Conservation (phyloP, 2,797 vertebrate species). For the Bovichtus variegatus region DNA sequence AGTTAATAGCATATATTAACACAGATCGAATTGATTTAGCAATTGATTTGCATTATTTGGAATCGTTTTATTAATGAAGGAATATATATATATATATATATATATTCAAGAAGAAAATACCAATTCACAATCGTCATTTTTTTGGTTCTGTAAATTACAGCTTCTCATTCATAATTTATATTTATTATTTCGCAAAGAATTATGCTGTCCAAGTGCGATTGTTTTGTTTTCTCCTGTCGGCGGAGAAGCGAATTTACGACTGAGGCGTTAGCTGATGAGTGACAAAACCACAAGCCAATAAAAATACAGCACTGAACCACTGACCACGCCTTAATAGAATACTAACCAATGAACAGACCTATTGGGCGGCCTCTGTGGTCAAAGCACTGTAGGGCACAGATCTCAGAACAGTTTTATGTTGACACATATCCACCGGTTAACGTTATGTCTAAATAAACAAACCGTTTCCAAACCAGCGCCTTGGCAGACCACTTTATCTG, state of each 20-base stretch:
- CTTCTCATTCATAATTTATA: background rate
- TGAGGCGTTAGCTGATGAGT: slow-evolving; percentile 19
- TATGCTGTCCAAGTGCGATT: background rate
- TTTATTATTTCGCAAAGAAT: background rate
- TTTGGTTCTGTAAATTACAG: background rate
- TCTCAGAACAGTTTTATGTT: slow-evolving; percentile 54
- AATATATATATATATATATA: background rate
- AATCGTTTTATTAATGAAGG: background rate
- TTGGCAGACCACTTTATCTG: slow-evolving; percentile 37
- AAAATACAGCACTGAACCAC: background rate
- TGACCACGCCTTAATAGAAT: slow-evolving; percentile 20
- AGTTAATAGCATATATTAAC: background rate
- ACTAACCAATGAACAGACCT: slow-evolving; percentile 60
- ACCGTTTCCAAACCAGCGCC: slow-evolving; percentile 65
- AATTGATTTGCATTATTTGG: background rate
- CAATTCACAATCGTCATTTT: accelerated
- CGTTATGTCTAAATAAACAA: background rate
- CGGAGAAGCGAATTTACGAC: background rate
- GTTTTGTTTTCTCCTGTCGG: slow-evolving; percentile 22
- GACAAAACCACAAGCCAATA: slow-evolving; percentile 41
- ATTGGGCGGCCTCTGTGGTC: background rate
- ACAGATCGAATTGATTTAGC: background rate
- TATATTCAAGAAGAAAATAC: background rate
- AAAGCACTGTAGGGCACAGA: slow-evolving; percentile 9
- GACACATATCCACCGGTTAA: accelerated